Evolutionary conservation across 2,888 invertebrate genomes (phyloP), one percentile per base, ranked within the genome.

Genomic region (Isotomurus palustris): DNA sequence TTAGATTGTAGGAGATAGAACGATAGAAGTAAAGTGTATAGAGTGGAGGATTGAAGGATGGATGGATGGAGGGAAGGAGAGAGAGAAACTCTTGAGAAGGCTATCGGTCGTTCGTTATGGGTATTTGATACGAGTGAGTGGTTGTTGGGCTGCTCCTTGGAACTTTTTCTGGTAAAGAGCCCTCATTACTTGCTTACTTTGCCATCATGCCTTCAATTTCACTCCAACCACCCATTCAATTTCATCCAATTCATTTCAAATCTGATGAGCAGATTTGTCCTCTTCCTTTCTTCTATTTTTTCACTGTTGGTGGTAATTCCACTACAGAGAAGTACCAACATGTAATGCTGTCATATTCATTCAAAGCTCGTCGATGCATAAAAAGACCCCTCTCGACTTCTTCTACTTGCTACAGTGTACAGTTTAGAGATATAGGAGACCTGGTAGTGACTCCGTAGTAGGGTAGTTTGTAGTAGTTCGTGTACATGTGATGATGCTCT

Each of bases 221-320:
- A 45, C 35, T 53, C 45, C 47, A 47, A 35, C 47, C 43, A 53
- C 35, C 47, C 54, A 54, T 54, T 55, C 55, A 55, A 48, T 55
- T 48, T 32, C 36, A 49, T 55, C 49, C 55, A 55, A 55, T 55
- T 55, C 55, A 55, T 55, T 55, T 55, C 49, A 55, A 38, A 55
- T 55, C 48, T 49, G 55, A 55, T 55, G 55, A 55, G 49, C 36
- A 17, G 49, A 54, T 35, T 54, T 54, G 47, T 54, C 27, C 52
- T 28, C 14, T 36, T 44, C 45, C 45, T 44, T 53, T 36, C 22
- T 45, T 14, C 25, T 40, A 24, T 27, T 12, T 32, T 43, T 12
- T 43, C 21, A 10, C 43, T 8, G 22, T 19, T 22, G 43, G 43
- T 43, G 22, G 43, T 19, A 43, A 22, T 43, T 24, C 6, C 14